Conservation (phyloP, 1,140 invertebrate species). For the Drosophila lacertosa region DNA sequence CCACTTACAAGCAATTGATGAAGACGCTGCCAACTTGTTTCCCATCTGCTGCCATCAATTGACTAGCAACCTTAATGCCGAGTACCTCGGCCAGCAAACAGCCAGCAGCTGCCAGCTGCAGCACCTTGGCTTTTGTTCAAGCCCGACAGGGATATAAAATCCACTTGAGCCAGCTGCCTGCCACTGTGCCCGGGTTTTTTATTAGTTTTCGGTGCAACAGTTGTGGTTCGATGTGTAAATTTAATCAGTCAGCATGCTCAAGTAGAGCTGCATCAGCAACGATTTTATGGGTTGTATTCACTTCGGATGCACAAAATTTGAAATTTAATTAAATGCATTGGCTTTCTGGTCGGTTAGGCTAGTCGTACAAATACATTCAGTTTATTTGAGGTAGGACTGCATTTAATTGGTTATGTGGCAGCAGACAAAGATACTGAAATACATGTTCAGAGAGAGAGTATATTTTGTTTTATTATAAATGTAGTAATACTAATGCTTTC, state of each 20-base stretch:
- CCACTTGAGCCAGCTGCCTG: slow-evolving; percentile 17
- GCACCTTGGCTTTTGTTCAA: slow-evolving; percentile 50
- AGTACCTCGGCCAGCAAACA: neutral
- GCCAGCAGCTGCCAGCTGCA: slow-evolving; percentile 7
- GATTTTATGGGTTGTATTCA: slow-evolving; percentile 36
- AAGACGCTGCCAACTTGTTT: slow-evolving; percentile 32
- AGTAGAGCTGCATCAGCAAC: slow-evolving; percentile 32
- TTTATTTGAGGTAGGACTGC: slow-evolving; percentile 15
- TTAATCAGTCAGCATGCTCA: slow-evolving; percentile 71
- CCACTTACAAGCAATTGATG: slow-evolving; percentile 70
- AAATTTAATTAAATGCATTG: slow-evolving; percentile 68
- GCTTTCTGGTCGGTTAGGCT: slow-evolving; percentile 32
- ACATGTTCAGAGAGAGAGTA: no score
- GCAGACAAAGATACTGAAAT: neutral
- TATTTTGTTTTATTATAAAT: neutral
- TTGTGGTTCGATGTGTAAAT: slow-evolving; percentile 75
- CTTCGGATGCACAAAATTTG: slow-evolving; percentile 34
- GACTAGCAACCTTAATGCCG: slow-evolving; percentile 50
- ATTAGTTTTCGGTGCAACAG: slow-evolving; percentile 63
- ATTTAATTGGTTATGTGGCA: slow-evolving; percentile 4
- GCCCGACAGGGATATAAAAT: slow-evolving; percentile 53
- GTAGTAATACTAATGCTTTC: no score
- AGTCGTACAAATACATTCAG: neutral
- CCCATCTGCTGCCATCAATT: slow-evolving; percentile 69
- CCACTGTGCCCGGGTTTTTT: slow-evolving; percentile 15